Evolutionary conservation across 2,113 vertebrate species (phyloP).

Genomic region (Aspidoscelis tigris): DNA sequence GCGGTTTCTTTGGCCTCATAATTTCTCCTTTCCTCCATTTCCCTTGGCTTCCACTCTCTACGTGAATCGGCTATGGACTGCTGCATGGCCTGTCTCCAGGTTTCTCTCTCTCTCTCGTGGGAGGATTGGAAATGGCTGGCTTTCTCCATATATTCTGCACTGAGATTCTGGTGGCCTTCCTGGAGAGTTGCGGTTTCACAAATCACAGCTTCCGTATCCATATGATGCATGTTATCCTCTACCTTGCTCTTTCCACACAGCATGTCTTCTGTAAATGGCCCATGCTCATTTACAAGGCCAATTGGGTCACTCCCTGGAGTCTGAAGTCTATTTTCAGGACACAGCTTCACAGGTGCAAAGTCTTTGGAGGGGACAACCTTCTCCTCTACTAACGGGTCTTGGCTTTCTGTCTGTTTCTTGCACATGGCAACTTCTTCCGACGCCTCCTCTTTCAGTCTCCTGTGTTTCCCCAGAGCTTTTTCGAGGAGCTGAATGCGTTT

Average conservation of each 20-base stretch:
- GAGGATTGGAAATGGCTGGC: conserved; percentile 75
- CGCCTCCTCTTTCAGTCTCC: conserved; percentile 82
- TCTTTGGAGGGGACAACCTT: conserved; percentile 68
- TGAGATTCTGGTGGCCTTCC: conserved; percentile 72
- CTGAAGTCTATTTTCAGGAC: conserved; percentile 68
- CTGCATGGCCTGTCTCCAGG: conserved; percentile 78
- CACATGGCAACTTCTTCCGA: conserved; percentile 71
- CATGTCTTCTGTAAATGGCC: conserved; percentile 53
- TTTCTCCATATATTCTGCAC: conserved; percentile 73
- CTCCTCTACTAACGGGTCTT: conserved; percentile 66
- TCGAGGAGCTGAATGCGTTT: conserved; percentile 86
- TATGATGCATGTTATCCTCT: conserved; percentile 25
- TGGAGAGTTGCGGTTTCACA: conserved; percentile 73
- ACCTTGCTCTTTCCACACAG: conserved; percentile 38
- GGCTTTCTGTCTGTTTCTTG: conserved; percentile 72
- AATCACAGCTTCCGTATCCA: conserved; percentile 59
- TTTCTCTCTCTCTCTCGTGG: conserved; percentile 77
- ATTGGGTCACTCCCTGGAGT: conserved; percentile 76
- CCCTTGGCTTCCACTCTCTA: conserved; percentile 85
- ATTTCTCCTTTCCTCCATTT: conserved; percentile 83
- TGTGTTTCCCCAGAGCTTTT: conserved; percentile 86
- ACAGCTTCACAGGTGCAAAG: conserved; percentile 63
- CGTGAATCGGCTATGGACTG: conserved; percentile 81
- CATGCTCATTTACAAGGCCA: conserved; percentile 69
- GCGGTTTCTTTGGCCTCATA: conserved; percentile 77